Evolutionary conservation across 2,888 invertebrate species (phyloP), one percentile per base, ranked within the genome.

Genomic region (Eilema sororculum): DNA sequence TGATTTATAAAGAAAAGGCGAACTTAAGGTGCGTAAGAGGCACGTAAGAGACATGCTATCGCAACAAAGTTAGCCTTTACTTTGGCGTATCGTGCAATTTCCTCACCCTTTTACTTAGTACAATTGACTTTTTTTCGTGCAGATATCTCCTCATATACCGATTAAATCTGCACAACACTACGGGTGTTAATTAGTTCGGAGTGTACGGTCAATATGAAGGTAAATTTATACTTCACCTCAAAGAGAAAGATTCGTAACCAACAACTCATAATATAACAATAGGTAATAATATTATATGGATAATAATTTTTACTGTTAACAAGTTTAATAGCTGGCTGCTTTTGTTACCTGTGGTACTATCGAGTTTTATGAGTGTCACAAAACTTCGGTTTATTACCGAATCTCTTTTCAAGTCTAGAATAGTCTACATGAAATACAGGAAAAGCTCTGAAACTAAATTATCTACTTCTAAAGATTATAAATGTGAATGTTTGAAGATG

Each of bases 361-460:
- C 65, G 30, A 33, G 22, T 65, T 78, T 80, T 71, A 73, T 30
- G 70, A 58, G 56, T 68, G 65, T 16, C 41, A 52, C 37, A 37
- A 73, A 78, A 69, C 80, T 59, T 72, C 28, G 72, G 73, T 78
- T 78, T 78, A 73, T 73, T 30, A 61, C 61, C 65, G 65, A 72
- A 67, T 66, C 52, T 68, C 64, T 71, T 68, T 69, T 76, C 57
- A 66, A 78, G 66, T 80, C 71, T 64, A 70, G 75, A 37, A 37
- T 37, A 12, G 1, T 8, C 30, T 33, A 6, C 30, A 33, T 10
- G 3, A 37, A 37, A 10, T 37, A 65, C 65, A 65, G 25, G 33
- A 68, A 59, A 24, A 57, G 57, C 24, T 56, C 37, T 13, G 13
- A 60, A 46, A 28, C 46, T 33, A 41, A 63, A 33, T 69, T 65